Evolutionary conservation across 2,797 vertebrate species (phyloP).

Genomic region (Fratercula arctica): DNA sequence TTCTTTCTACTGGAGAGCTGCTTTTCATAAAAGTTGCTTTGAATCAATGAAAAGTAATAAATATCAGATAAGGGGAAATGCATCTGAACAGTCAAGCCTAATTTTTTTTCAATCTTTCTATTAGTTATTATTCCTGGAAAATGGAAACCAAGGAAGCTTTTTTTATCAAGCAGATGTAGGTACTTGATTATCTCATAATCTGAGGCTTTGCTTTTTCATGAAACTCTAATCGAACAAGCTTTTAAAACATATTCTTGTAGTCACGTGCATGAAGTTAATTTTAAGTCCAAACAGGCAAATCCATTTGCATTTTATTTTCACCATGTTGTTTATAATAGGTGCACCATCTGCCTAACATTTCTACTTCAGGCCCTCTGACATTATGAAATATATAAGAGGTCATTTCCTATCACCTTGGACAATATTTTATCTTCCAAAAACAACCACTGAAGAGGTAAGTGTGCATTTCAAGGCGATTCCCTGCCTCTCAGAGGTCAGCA

Average conservation of each 20-base stretch:
- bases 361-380: background rate
- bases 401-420: background rate
- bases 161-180: background rate
- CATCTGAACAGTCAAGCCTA: background rate
- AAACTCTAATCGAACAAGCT: background rate
- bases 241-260: background rate
- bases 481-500: background rate
- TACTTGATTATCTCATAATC: background rate
- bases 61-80: background rate
- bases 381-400: background rate
- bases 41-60: background rate
- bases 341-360: background rate
- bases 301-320: background rate
- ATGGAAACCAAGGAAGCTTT: background rate
- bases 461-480: constrained; percentile 12
- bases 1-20: background rate
- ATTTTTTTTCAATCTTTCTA: background rate
- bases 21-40: background rate
- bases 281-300: background rate
- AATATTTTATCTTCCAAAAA: constrained; percentile 26
- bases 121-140: background rate
- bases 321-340: background rate
- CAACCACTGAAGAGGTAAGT: background rate
- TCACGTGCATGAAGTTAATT: background rate
- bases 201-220: background rate